Base-by-base conservation (phyloP, 1,140 invertebrate species). In the Leptopilina clavipes region DNA sequence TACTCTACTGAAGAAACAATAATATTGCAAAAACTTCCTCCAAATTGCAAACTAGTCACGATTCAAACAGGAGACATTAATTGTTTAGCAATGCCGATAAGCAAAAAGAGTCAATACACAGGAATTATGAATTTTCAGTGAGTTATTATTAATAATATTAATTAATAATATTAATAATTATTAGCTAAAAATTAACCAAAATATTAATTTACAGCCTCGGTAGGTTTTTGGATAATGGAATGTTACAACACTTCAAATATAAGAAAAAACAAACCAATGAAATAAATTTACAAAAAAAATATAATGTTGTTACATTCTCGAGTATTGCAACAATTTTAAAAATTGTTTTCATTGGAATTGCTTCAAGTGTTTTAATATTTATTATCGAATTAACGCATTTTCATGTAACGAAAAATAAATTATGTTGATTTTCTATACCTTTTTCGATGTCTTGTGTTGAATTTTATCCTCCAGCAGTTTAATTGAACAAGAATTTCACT, bases 231-330 rank as follows among this genome's bases (percentile, higher is more conserved):
- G 48, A 52, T 52, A 52, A n/a, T 52, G 48, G 48, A n/a, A 52
- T 52, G 48, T 17, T 52, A 52, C 12, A 52, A 7, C 48, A 52
- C 17, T 52, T 52, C 14, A 52, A 52, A 52, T 52, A 52, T 17
- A 52, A 52, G n/a, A 52, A n/a, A 17, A n/a, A n/a, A 3, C 44
- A 48, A n/a, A 48, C 3, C 48, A 52, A 7, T 52, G 17, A 17
- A 3, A 52, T 17, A 52, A 52, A 52, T 17, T 52, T 52, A 17
- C 14, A 17, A 52, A 17, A 52, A 52, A 52, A 52, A n/a, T 52
- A 52, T 52, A 52, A 52, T 52, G 48, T 52, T n/a, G 48, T 52
- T n/a, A 52, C 48, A 1, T n/a, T 52, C n/a, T 52, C 48, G 48
- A 52, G 48, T n/a, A 52, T 52, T 52, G 48, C n/a, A 8, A n/a